Evolutionary conservation across 2,888 invertebrate genomes (phyloP).

Genomic region (Folsomia manolachei): DNA sequence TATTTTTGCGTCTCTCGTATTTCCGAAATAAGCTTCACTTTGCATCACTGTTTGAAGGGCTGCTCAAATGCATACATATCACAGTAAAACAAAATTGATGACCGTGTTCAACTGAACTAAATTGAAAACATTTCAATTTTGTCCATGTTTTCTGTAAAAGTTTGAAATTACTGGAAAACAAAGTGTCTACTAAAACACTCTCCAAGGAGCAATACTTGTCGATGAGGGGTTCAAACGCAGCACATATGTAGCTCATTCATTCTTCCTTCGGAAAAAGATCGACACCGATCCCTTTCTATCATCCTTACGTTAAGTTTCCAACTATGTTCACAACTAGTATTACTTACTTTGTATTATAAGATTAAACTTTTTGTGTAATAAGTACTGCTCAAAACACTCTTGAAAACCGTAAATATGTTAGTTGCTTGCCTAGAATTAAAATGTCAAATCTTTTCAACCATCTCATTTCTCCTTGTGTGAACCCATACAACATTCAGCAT

Average conservation of each 20-base stretch:
- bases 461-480: not conserved
- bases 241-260: not conserved
- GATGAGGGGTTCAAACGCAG: constrained; percentile 48
- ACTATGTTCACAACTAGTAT: not conserved
- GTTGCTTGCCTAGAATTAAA: not conserved
- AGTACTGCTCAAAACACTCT: not conserved
- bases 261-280: not conserved
- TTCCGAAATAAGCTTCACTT: no score
- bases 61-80: no score
- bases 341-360: no score
- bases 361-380: not conserved
- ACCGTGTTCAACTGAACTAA: not conserved
- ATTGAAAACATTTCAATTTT: not conserved
- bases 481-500: not conserved
- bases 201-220: constrained; percentile 45
- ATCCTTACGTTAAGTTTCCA: not conserved
- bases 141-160: not conserved
- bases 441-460: not conserved
- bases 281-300: not conserved
- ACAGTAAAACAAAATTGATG: not conserved
- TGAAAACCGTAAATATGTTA: not conserved
- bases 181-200: constrained; percentile 18
- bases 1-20: no score
- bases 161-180: not conserved
- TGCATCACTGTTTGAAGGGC: no score